Percentiles rank a stretch among this genome's conserved stretches.
These are phyloP conservation scores for Atractosteus spatula DNA, from an alignment of 2,113 vertebrate species.

Conservation along the genomic window DNA sequence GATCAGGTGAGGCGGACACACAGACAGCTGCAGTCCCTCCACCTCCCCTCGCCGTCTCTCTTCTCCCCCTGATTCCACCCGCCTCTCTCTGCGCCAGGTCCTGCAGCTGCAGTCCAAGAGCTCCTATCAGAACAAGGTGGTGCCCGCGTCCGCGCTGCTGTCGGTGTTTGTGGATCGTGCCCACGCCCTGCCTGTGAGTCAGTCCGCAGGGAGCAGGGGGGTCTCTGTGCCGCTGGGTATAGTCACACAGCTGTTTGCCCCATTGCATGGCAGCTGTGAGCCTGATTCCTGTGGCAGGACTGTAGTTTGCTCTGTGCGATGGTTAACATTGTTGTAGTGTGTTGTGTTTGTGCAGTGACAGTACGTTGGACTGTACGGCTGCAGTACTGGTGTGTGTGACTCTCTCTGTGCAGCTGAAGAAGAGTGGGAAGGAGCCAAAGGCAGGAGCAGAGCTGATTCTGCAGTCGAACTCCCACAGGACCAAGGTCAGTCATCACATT, in stretches of 20 bases:
- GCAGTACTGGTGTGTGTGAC: not conserved
- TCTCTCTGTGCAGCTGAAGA: constrained; percentile 69
- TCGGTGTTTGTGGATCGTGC: constrained; percentile 82
- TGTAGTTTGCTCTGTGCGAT: too few relatives aligned
- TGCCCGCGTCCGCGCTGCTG: constrained; percentile 73
- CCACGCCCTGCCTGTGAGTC: constrained; percentile 74
- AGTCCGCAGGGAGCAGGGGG: not conserved
- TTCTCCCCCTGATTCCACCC: not conserved
- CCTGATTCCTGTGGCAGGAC: too few relatives aligned
- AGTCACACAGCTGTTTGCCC: not conserved
- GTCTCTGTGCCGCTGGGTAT: not conserved
- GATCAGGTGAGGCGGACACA: constrained; percentile 64
- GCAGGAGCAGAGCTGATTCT: constrained; percentile 68
- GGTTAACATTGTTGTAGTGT: too few relatives aligned
- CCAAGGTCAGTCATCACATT: constrained; percentile 68
- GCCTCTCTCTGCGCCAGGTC: constrained; percentile 54
- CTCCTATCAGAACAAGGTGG: constrained; percentile 72
- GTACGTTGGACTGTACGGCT: not conserved
- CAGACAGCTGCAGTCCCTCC: not conserved
- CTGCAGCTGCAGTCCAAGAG: constrained; percentile 71
- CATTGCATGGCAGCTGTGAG: too few relatives aligned
- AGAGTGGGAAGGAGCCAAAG: constrained; percentile 77
- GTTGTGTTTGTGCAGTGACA: too few relatives aligned
- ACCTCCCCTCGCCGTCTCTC: not conserved
- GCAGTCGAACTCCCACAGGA: constrained; percentile 64